phyloP scores from a whole-genome alignment of 92 coral and sea anemone species.

The Chrysogorgia sp. region DNA sequence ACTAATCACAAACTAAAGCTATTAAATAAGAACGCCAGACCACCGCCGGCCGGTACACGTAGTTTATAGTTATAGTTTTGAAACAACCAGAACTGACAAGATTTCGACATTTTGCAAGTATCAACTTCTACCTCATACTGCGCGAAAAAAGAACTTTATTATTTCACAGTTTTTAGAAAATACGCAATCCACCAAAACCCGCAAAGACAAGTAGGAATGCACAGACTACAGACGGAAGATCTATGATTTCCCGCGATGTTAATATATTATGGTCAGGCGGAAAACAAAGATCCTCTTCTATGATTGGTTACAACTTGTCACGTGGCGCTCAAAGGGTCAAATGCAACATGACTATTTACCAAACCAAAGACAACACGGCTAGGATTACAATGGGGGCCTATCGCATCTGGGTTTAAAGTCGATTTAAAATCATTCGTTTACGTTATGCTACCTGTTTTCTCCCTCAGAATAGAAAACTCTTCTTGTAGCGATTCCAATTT shows the following conservation, averaged over 20 bases:
- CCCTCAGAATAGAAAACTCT: conserved; percentile 80
- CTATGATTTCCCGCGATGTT: neutral
- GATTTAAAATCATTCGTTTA: neutral
- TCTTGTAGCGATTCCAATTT: conserved; percentile 82
- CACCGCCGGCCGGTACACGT: no score
- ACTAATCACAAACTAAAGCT: no score
- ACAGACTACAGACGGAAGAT: neutral
- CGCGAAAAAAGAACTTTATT: no score
- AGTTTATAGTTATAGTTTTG: no score
- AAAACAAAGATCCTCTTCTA: neutral
- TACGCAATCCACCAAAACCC: no score
- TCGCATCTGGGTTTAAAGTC: neutral
- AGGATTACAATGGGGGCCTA: neutral
- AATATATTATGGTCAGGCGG: neutral
- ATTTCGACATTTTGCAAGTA: no score
- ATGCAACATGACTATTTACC: neutral
- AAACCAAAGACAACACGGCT: conserved; percentile 3
- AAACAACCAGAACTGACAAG: no score
- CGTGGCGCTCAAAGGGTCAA: neutral
- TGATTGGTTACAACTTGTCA: neutral
- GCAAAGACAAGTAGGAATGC: no score
- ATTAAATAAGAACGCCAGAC: no score
- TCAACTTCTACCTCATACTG: no score
- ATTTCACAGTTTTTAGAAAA: no score
- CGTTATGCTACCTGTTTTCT: conserved; percentile 73